Percentiles rank a stretch among this genome's conserved stretches.
phyloP scores from a whole-genome alignment of 2,797 vertebrate species.

The Cetoscarus ocellatus region DNA sequence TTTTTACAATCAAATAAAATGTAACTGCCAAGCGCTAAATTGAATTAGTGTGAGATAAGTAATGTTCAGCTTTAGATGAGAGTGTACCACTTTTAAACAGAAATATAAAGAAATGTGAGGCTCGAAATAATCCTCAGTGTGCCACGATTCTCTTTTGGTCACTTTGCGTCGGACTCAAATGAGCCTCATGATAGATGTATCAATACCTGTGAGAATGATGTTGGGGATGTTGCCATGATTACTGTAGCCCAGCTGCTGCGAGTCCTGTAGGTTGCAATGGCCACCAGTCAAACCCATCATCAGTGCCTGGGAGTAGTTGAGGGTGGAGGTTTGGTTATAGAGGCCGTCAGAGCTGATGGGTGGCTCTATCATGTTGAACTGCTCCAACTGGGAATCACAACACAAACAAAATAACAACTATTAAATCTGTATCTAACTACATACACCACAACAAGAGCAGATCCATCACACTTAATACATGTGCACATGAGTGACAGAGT shows the following conservation, averaged over 20 bases:
- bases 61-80: not conserved
- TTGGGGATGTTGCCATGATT: conserved; percentile 95
- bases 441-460: not conserved
- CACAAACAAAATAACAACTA: conserved; percentile 6
- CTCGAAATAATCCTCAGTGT: not conserved
- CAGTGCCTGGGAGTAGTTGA: conserved; percentile 94
- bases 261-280: conserved; percentile 89
- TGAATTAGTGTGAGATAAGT: not conserved
- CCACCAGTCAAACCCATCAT: conserved; percentile 94
- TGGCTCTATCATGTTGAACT: conserved; percentile 95
- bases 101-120: not conserved
- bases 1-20: not conserved
- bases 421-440: accelerated
- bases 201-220: conserved; percentile 94
- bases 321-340: conserved; percentile 91
- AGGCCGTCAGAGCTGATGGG: conserved; percentile 90
- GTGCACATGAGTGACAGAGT: not conserved
- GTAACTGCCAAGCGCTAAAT: not conserved
- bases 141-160: not conserved
- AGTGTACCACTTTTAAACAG: not conserved
- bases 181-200: conserved; percentile 24
- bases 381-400: conserved; percentile 87
- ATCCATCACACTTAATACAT: not conserved
- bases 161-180: conserved; percentile 13
- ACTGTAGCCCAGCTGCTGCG: conserved; percentile 89